Evolutionary conservation across 2,113 vertebrate species (phyloP).

Genomic region (Elephas maximus): DNA sequence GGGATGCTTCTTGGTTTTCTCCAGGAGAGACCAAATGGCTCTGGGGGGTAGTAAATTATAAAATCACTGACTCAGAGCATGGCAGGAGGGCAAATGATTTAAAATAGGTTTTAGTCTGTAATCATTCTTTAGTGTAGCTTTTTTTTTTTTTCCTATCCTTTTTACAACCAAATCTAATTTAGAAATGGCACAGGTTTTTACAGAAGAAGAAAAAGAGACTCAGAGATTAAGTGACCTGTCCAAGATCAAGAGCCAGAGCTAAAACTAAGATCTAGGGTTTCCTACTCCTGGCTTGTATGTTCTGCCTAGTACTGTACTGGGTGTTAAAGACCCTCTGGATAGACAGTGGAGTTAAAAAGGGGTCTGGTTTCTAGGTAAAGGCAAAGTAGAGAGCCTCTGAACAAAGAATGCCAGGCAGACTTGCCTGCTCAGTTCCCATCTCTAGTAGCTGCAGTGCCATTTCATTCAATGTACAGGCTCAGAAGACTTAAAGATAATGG

Average conservation of each 20-base stretch:
- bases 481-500: conserved; percentile 25
- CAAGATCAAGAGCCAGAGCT: conserved; percentile 9
- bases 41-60: background rate
- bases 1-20: conserved; percentile 62
- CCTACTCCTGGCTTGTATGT: background rate
- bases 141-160: background rate
- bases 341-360: background rate
- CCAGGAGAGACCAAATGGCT: conserved; percentile 69
- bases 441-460: background rate
- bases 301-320: background rate
- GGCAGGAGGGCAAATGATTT: conserved; percentile 6
- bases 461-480: background rate
- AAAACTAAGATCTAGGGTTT: background rate
- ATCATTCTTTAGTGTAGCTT: conserved; percentile 1
- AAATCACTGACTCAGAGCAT: conserved; percentile 3
- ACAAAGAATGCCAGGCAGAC: background rate
- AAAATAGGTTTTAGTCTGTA: conserved; percentile 26
- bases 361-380: conserved; percentile 17
- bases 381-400: background rate
- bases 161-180: conserved; percentile 48
- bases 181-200: conserved; percentile 31
- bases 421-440: background rate
- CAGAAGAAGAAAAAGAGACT: conserved; percentile 25
- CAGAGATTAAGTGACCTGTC: conserved; percentile 19
- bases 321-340: background rate